These are phyloP conservation scores for Epinephelus cyanopodus DNA, from an alignment of 2,113 vertebrate species.

Conservation along the genomic window DNA sequence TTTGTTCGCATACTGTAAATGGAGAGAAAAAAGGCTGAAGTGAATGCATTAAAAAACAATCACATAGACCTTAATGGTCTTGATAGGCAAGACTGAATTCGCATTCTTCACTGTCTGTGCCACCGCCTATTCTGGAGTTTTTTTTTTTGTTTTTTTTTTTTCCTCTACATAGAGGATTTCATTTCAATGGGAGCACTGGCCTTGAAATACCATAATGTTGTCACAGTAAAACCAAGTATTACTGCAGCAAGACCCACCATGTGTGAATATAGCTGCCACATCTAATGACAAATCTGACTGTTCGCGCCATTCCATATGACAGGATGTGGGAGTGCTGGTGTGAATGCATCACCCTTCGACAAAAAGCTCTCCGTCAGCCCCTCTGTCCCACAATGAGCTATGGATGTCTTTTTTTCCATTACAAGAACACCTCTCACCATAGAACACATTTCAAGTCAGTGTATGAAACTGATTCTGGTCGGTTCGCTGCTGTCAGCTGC, in stretches of 20 bases:
- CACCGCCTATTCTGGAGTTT: conserved; percentile 33
- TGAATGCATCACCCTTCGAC: conserved; percentile 80
- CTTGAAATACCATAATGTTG: conserved; percentile 82
- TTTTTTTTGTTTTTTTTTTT: conserved; percentile 6
- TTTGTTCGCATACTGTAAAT: conserved; percentile 77
- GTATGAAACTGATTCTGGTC: conserved; percentile 72
- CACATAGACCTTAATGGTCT: conserved; percentile 72
- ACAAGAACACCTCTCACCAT: conserved; percentile 75
- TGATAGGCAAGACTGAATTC: conserved; percentile 73
- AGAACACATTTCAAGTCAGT: conserved; percentile 75
- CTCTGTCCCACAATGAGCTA: conserved; percentile 77
- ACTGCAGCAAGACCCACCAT: conserved; percentile 68
- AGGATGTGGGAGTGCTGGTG: conserved; percentile 83
- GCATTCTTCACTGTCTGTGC: conserved; percentile 70
- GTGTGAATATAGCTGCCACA: conserved; percentile 84
- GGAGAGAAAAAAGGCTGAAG: conserved; percentile 52
- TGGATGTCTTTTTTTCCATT: conserved; percentile 73
- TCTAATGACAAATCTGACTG: conserved; percentile 83
- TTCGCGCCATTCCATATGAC: conserved; percentile 81
- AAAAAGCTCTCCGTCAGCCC: conserved; percentile 80
- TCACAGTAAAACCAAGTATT: conserved; percentile 80
- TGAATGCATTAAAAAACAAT: conserved; percentile 78
- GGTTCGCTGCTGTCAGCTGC: conserved; percentile 60
- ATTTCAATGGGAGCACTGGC: conserved; percentile 73
- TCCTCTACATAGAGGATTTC: conserved; percentile 46